Evolutionary conservation across 2,888 invertebrate species (phyloP).

Genomic region (Chironomus tentans): DNA sequence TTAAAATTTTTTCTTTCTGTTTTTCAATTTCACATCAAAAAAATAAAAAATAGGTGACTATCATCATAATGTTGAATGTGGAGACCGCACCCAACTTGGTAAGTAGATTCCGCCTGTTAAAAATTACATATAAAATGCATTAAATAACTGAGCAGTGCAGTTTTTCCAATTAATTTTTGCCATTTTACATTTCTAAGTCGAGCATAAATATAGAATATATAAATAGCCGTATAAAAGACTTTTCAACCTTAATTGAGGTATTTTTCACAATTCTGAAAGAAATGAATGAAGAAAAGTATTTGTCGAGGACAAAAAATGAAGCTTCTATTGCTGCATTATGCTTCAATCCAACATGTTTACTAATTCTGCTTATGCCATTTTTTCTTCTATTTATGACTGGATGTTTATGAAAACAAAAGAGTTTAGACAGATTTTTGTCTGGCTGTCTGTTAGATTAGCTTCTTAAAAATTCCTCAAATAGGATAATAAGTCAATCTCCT

Average conservation of each 20-base stretch:
- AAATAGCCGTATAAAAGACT: too few species aligned
- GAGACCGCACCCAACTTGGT: constrained; percentile 79
- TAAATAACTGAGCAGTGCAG: not conserved
- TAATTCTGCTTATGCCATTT: not conserved
- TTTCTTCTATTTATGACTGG: too few species aligned
- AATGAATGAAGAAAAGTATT: not conserved
- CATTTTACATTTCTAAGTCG: not conserved
- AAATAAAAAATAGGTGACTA: constrained; percentile 50
- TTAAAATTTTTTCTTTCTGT: not conserved
- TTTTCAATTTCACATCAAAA: not conserved
- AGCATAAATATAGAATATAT: too few species aligned
- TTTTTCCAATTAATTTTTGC: not conserved
- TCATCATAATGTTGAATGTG: constrained; percentile 88
- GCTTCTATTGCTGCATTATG: not conserved
- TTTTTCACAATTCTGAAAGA: not conserved
- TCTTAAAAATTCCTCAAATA: too few species aligned
- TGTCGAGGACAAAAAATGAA: not conserved
- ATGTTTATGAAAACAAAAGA: too few species aligned
- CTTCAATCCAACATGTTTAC: not conserved
- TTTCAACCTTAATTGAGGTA: not conserved
- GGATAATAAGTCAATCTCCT: too few species aligned
- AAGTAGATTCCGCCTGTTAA: constrained; percentile 35
- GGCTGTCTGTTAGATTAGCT: too few species aligned
- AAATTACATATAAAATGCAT: constrained; percentile 4
- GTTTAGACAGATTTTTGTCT: too few species aligned